Percentiles rank a stretch among this genome's conserved stretches.
phyloP scores from a whole-genome alignment of 2,113 vertebrate species.

The Cyphotilapia sp. region DNA sequence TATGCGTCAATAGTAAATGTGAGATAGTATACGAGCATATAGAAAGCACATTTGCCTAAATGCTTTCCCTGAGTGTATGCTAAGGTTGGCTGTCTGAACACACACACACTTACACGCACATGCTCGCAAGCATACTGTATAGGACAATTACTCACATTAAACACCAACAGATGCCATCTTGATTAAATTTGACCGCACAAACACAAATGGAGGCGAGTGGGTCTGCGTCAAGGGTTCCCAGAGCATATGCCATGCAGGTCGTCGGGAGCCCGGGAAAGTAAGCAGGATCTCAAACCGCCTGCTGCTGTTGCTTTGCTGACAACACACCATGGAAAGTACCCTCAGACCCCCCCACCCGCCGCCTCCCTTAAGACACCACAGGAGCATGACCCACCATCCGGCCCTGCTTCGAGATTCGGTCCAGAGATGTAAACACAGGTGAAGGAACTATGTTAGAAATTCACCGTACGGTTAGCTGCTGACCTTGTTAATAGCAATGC shows the following conservation, averaged over 20 bases:
- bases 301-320: conserved; percentile 51
- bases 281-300: conserved; percentile 47
- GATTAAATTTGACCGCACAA: conserved; percentile 76
- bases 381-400: conserved; percentile 34
- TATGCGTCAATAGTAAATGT: conserved; percentile 13
- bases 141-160: conserved; percentile 76
- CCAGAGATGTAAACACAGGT: conserved; percentile 15
- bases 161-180: conserved; percentile 74
- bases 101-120: neutral
- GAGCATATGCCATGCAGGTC: conserved; percentile 68
- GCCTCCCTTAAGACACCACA: neutral
- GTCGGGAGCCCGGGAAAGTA: conserved; percentile 34
- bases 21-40: neutral
- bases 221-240: conserved; percentile 59
- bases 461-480: neutral
- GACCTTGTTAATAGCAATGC: conserved; percentile 33
- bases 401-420: neutral
- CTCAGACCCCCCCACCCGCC: neutral
- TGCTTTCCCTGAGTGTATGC: neutral
- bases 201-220: conserved; percentile 70
- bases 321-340: conserved; percentile 47
- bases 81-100: conserved; percentile 9
- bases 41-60: conserved; percentile 36
- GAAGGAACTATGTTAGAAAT: neutral
- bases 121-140: conserved; percentile 22